Conservation (phyloP, 2,113 vertebrate species). For the Microcebus tavaratra region DNA sequence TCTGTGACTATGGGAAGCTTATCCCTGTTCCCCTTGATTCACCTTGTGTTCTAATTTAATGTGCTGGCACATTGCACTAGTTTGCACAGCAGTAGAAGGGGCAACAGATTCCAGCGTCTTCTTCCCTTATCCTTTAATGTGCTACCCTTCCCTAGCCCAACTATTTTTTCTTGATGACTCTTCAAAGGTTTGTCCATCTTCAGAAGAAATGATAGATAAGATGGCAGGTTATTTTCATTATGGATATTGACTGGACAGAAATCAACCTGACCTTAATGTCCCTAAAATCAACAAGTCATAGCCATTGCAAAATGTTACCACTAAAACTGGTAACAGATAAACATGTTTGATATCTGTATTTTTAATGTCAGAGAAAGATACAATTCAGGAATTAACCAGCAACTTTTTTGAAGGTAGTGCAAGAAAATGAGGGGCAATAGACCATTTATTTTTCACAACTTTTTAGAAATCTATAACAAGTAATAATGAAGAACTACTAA, state of each 20-base stretch:
- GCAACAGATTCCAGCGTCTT: not conserved
- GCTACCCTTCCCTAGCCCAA: fast-evolving
- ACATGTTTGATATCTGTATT: not conserved
- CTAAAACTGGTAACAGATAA: not conserved
- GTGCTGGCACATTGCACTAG: not conserved
- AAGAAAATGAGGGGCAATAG: not conserved
- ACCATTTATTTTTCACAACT: not conserved
- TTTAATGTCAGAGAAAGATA: not conserved
- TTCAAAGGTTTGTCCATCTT: not conserved
- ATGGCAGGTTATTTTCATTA: not conserved
- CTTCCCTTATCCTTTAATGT: not conserved
- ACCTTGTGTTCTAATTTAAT: not conserved
- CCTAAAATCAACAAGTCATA: too few relatives aligned
- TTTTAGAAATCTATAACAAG: not conserved
- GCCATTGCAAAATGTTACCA: not conserved
- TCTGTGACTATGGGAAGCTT: not conserved
- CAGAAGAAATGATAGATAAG: fast-evolving
- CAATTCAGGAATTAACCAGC: not conserved
- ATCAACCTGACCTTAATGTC: too few relatives aligned
- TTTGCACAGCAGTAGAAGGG: not conserved
- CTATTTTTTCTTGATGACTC: not conserved
- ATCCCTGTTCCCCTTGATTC: fast-evolving
- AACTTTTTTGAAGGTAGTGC: not conserved
- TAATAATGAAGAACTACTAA: not conserved
- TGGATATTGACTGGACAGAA: not conserved